Evolutionary conservation across 1,140 invertebrate species (phyloP), one percentile per base, ranked within the genome.

Genomic region (Parapsyche elsis): DNA sequence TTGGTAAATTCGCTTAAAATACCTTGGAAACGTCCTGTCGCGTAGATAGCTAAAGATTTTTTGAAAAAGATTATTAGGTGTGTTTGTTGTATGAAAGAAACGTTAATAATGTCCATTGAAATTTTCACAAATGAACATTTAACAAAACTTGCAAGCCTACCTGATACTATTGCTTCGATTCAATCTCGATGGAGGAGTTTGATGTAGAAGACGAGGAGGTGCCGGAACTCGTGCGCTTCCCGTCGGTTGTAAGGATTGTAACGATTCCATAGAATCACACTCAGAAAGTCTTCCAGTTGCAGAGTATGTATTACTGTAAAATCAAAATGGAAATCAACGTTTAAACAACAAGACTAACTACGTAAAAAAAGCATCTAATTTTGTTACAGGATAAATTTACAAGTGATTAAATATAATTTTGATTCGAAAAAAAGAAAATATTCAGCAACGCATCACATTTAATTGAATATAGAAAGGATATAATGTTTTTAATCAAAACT

Each of bases 141-240:
- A n/a, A n/a, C 26, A 14, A 71, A n/a, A n/a, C n/a, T 9, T 38
- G 26, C 2, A 78, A 64, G 87, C 89, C 88, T 87, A 96, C 95
- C 95, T 96, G 87, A 97, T 96, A 84, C 96, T 97, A 88, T 98
- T 98, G 88, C 96, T 98, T 84, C 97, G 90, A 89, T 95, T 94
- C 81, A 97, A 89, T 83, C 95, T 90, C n/a, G 90, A 87, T 89
- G 87, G 88, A 38, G 84, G 74, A 85, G 85, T 70, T 64, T 83
- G 82, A 44, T 83, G 82, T 16, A 83, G 87, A 85, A 85, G 88
- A 85, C 86, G 85, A 84, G 82, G 88, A 85, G 86, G 88, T 85
- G 86, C 87, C 84, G 86, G 88, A 85, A 85, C 87, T 85, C 83
- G 26, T 16, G 75, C 73, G n/a, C 61, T 70, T 1, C 80, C 79